phyloP scores from a whole-genome alignment of 2,113 vertebrate species.

The Nannospalax galili region DNA sequence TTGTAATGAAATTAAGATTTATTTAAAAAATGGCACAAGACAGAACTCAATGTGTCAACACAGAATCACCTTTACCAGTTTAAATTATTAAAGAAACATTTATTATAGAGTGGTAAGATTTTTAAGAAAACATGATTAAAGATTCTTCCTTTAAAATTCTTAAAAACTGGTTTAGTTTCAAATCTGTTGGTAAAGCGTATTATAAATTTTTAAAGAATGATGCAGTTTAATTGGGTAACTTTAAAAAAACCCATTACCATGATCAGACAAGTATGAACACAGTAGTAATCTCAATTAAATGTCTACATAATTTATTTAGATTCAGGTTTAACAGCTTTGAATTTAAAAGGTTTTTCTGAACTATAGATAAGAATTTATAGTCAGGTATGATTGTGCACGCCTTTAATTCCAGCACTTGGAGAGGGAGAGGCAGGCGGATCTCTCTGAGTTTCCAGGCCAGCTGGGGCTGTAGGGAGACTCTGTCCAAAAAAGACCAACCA shows the following conservation, averaged over 20 bases:
- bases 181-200: not conserved
- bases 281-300: not conserved
- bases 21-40: not conserved
- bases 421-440: too few relatives aligned
- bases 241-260: not conserved
- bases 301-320: not conserved
- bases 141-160: not conserved
- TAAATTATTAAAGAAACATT: conserved; percentile 9
- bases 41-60: not conserved
- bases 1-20: not conserved
- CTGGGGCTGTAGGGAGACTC: too few relatives aligned
- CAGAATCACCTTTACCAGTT: not conserved
- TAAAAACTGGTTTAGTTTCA: conserved; percentile 45
- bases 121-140: conserved; percentile 23
- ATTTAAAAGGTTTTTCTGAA: conserved; percentile 33
- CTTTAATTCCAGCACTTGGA: too few relatives aligned
- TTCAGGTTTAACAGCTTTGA: not conserved
- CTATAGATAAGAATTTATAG: not conserved
- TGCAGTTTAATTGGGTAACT: conserved; percentile 1
- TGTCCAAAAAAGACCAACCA: too few relatives aligned
- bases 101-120: not conserved
- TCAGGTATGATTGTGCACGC: too few relatives aligned
- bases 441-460: too few relatives aligned
- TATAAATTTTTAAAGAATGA: not conserved
- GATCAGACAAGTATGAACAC: not conserved